Conservation (phyloP, 2,888 invertebrate genomes). For the Alsophila aescularia region DNA sequence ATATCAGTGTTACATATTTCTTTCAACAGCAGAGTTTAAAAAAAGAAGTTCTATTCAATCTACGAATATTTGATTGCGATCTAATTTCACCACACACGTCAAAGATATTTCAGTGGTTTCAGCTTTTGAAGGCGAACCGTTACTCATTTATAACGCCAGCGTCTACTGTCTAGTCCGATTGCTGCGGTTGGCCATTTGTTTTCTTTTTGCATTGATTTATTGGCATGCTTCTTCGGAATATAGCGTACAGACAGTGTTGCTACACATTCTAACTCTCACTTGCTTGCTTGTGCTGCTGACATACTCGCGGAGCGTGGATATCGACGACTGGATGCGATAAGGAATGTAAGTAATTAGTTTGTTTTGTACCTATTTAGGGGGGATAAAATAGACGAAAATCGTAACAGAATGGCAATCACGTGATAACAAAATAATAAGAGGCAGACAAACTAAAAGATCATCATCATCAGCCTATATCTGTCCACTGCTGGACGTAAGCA, state of each 20-base stretch:
- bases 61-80: too few relatives aligned
- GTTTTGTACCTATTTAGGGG: too few relatives aligned
- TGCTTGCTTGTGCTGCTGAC: slow-evolving; percentile 62
- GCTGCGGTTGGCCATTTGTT: slow-evolving; percentile 25
- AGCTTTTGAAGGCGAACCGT: slow-evolving; percentile 1
- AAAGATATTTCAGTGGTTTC: not conserved
- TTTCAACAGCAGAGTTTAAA: too few relatives aligned
- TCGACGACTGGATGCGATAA: slow-evolving; percentile 20
- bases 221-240: slow-evolving; percentile 26
- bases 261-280: slow-evolving; percentile 77
- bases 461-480: too few relatives aligned
- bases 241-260: slow-evolving; percentile 48
- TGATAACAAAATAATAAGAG: too few relatives aligned
- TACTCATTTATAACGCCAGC: not conserved
- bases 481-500: too few relatives aligned
- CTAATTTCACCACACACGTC: slow-evolving; percentile 1
- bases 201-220: slow-evolving; percentile 35
- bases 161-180: not conserved
- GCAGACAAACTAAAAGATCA: too few relatives aligned
- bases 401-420: too few relatives aligned
- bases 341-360: not conserved
- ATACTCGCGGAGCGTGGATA: slow-evolving; percentile 47
- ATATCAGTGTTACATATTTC: too few relatives aligned
- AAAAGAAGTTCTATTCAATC: too few relatives aligned
- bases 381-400: too few relatives aligned